A percentile compares a stretch with the other conserved stretches of the same genome.
These are phyloP conservation scores for Ailuropoda melanoleuca DNA, from an alignment of 2,113 vertebrate genomes.

Conservation along the genomic window DNA sequence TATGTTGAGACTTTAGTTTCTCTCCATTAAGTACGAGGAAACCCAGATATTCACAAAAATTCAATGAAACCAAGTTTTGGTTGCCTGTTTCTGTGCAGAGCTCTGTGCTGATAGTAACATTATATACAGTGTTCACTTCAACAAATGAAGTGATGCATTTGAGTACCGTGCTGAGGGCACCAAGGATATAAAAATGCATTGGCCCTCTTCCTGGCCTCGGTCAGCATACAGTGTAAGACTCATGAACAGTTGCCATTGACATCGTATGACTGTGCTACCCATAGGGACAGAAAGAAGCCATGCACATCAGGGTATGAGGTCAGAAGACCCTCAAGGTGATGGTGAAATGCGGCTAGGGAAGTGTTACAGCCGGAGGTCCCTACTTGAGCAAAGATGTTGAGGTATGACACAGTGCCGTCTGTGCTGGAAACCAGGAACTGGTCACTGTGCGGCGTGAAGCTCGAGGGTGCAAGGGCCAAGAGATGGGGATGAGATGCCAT, in stretches of 20 bases:
- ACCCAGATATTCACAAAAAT: fast-evolving
- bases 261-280: fast-evolving
- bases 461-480: not conserved
- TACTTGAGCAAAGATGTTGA: not conserved
- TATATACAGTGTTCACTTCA: fast-evolving
- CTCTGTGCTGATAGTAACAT: not conserved
- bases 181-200: fast-evolving
- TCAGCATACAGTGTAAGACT: fast-evolving
- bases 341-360: not conserved
- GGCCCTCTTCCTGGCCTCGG: fast-evolving
- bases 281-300: fast-evolving
- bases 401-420: fast-evolving
- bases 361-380: not conserved
- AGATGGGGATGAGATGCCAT: fast-evolving
- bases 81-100: no score
- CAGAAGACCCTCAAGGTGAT: not conserved
- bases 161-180: fast-evolving
- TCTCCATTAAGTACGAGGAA: fast-evolving
- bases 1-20: not conserved
- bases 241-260: fast-evolving
- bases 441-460: fast-evolving
- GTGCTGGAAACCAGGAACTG: no score
- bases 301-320: not conserved
- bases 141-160: fast-evolving
- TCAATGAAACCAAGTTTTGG: fast-evolving